These are phyloP conservation scores for Leguminivora glycinivorella DNA, from an alignment of 1,140 invertebrate genomes.

Conservation along the genomic window DNA sequence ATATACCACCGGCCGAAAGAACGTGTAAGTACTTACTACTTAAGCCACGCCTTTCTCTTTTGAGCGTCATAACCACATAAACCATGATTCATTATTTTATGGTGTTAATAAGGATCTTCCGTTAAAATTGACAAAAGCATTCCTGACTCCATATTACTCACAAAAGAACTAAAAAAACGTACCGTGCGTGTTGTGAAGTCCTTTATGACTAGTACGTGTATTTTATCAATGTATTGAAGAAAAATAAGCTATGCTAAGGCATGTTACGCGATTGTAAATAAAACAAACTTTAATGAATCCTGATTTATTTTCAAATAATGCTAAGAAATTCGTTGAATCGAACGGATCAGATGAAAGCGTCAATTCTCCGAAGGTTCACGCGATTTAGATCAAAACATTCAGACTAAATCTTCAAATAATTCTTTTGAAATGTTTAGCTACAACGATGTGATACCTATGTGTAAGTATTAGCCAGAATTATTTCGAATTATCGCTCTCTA, in stretches of 20 bases:
- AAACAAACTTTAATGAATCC: neutral
- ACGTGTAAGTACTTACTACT: neutral
- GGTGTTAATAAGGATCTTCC: conserved; percentile 25
- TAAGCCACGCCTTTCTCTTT: neutral
- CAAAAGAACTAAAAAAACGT: neutral
- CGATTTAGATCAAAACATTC: neutral
- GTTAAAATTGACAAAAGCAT: conserved; percentile 17
- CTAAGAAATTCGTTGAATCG: neutral
- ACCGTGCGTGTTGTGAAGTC: too few species aligned
- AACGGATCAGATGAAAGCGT: neutral
- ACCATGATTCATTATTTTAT: conserved; percentile 23
- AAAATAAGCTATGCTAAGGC: too few species aligned
- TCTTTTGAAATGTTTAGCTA: neutral
- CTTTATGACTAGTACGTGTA: too few species aligned
- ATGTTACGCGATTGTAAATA: neutral
- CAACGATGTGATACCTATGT: neutral
- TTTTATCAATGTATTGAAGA: too few species aligned
- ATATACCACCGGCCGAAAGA: too few species aligned
- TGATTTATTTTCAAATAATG: neutral
- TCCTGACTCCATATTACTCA: neutral
- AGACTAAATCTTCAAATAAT: neutral
- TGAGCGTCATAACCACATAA: neutral
- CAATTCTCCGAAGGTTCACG: neutral
- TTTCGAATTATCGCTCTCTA: too few species aligned
- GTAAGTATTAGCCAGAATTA: too few species aligned